Evolutionary conservation across 2,113 vertebrate genomes (phyloP).

Genomic region (Megatriorchis doriae): DNA sequence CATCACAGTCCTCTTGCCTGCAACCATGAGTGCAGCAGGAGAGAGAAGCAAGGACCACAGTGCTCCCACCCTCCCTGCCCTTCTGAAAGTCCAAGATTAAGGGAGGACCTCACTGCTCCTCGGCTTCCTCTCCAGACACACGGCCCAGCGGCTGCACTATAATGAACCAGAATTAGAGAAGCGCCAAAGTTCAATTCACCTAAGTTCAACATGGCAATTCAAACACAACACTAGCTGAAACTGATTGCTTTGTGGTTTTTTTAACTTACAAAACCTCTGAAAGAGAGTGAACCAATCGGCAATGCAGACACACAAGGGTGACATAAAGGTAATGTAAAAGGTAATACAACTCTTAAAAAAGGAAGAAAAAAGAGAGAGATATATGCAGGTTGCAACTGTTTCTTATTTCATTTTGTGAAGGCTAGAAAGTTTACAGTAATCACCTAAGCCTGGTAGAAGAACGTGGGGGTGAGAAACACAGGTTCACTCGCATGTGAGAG

Average conservation of each 20-base stretch:
- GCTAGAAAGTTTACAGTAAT: neutral
- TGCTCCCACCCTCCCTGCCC: too few species aligned
- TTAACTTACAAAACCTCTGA: neutral
- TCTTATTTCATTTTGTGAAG: neutral
- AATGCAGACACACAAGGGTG: neutral
- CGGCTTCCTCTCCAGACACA: neutral
- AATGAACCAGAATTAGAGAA: neutral
- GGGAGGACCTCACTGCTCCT: neutral
- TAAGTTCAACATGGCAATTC: neutral
- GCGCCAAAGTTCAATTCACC: neutral
- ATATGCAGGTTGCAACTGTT: neutral
- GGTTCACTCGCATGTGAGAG: accelerated
- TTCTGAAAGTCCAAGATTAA: neutral
- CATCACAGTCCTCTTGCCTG: neutral
- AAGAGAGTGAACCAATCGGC: neutral
- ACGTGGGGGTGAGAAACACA: neutral
- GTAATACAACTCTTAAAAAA: neutral
- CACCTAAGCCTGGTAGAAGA: neutral
- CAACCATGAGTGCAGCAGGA: neutral
- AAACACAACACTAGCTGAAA: neutral
- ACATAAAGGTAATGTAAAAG: neutral
- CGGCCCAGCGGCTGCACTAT: accelerated
- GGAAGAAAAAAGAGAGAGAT: accelerated
- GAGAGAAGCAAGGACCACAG: neutral
- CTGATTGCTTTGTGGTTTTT: too few species aligned